Conservation (phyloP, 2,888 invertebrate genomes). For the Prenolepis imparis region DNA sequence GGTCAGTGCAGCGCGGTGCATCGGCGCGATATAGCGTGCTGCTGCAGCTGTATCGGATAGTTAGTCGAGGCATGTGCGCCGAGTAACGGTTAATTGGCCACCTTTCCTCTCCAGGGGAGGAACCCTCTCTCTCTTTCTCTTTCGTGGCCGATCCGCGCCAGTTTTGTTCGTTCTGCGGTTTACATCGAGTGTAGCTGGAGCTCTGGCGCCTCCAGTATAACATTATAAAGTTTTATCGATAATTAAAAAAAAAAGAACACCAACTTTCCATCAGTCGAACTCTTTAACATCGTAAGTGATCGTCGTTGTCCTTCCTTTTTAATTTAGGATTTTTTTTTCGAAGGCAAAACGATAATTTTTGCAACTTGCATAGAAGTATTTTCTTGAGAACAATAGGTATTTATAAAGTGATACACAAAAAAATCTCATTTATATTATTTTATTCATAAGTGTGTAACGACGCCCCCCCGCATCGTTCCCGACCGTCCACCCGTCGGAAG, state of each 20-base stretch:
- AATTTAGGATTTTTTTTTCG: not conserved
- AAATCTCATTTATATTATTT: no score
- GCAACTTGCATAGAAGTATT: not conserved
- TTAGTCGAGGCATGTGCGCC: constrained; percentile 77
- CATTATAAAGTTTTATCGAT: constrained; percentile 56
- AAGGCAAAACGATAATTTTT: no score
- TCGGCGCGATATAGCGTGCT: constrained; percentile 53
- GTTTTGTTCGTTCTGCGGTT: constrained; percentile 74
- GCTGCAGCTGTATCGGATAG: constrained; percentile 73
- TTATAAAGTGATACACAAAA: not conserved
- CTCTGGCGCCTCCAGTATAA: constrained; percentile 32
- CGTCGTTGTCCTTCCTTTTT: not conserved
- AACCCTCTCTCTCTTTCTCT: constrained; percentile 68
- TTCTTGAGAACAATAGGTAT: no score
- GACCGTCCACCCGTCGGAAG: no score
- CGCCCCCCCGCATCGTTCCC: no score
- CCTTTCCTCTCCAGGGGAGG: constrained; percentile 80
- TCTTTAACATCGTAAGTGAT: constrained; percentile 21
- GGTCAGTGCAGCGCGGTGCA: constrained; percentile 56
- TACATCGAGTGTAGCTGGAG: constrained; percentile 54
- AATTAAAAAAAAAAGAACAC: no score
- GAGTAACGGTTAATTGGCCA: constrained; percentile 86
- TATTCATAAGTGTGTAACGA: no score
- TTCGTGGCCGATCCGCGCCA: constrained; percentile 72
- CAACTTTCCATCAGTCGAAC: constrained; percentile 46